phyloP scores from a whole-genome alignment of 2,113 vertebrate species.

The Nothobranchius furzeri region DNA sequence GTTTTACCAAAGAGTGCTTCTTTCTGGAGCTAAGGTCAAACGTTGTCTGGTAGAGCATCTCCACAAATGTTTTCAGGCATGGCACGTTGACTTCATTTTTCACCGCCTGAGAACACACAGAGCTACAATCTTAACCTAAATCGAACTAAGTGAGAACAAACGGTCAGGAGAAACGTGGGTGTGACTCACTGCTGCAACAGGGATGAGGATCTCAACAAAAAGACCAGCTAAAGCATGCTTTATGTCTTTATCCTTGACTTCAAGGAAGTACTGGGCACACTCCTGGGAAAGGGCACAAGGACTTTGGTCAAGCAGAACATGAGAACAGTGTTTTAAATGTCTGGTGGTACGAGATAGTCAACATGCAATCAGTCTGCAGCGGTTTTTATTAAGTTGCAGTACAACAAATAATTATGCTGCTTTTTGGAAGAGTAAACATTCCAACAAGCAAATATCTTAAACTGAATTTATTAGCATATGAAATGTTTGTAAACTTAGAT shows the following conservation, averaged over 20 bases:
- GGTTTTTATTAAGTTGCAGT: no score
- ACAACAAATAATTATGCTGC: no score
- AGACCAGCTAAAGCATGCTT: conserved; percentile 97
- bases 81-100: conserved; percentile 99
- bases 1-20: conserved; percentile 95
- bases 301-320: background rate
- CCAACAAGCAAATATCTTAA: no score
- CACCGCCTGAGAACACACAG: conserved; percentile 85
- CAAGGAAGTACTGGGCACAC: conserved; percentile 98
- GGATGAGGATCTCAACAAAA: conserved; percentile 99
- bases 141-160: background rate
- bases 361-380: no score
- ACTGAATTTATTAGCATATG: no score
- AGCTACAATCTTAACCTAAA: background rate
- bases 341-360: no score
- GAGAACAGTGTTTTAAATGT: background rate
- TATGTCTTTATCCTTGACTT: conserved; percentile 99
- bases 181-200: conserved; percentile 92
- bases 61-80: conserved; percentile 98
- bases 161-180: background rate
- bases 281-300: conserved; percentile 78
- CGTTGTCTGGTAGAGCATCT: conserved; percentile 99
- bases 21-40: conserved; percentile 98
- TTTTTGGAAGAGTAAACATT: no score
- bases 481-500: no score